phyloP scores from a whole-genome alignment of 2,113 vertebrate species.

The Hylia prasina region DNA sequence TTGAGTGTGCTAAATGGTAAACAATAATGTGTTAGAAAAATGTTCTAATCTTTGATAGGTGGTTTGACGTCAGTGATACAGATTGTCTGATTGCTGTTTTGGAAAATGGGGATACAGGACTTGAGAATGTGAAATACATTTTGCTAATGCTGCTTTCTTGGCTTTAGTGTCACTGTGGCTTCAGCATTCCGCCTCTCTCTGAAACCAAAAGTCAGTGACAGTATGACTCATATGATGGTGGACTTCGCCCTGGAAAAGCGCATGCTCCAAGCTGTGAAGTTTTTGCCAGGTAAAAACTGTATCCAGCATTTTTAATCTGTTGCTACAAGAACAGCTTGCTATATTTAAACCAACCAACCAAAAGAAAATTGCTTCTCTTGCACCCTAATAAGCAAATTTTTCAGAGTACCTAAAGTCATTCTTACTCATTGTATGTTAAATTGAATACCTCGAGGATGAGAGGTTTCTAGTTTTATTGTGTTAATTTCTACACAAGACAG shows the following conservation, averaged over 20 bases:
- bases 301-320: background rate
- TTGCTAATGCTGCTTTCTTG: constrained; percentile 49
- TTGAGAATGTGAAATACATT: background rate
- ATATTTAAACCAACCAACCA: background rate
- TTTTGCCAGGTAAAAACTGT: constrained; percentile 84
- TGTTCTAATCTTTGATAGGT: background rate
- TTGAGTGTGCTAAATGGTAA: background rate
- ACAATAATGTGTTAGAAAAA: background rate
- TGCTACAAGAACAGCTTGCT: rapidly evolving
- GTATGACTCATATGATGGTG: constrained; percentile 89
- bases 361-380: background rate
- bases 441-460: background rate
- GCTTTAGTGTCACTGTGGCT: constrained; percentile 88
- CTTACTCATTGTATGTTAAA: background rate
- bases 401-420: background rate
- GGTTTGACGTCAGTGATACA: background rate
- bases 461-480: background rate
- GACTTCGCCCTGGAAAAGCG: constrained; percentile 86
- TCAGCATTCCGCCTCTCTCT: constrained; percentile 88
- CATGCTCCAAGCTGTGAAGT: constrained; percentile 82
- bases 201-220: constrained; percentile 84
- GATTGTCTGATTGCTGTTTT: background rate
- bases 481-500: background rate
- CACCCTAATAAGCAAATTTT: background rate
- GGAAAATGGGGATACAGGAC: background rate